Conservation (phyloP, 2,797 vertebrate species). For the Sebastes variabilis region DNA sequence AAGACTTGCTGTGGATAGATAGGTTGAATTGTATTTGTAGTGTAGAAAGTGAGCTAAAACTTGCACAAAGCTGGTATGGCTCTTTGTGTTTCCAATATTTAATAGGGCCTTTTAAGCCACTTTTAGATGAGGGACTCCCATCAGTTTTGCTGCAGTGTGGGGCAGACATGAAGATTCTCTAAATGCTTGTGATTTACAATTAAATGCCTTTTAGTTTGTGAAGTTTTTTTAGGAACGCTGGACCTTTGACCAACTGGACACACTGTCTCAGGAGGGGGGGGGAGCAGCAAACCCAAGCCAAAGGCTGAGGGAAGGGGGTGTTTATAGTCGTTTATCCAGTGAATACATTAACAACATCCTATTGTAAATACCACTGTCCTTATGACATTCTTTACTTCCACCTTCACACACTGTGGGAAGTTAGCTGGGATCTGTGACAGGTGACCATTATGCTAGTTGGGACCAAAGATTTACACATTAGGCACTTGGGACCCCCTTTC, state of each 20-base stretch:
- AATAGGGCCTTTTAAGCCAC: conserved; percentile 55
- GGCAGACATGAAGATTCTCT: conserved; percentile 74
- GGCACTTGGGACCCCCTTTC: conserved; percentile 75
- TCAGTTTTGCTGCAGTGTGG: conserved; percentile 90
- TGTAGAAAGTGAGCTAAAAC: conserved; percentile 46
- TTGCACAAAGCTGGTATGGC: conserved; percentile 48
- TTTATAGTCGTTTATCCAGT: conserved; percentile 12
- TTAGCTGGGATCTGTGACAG: neutral
- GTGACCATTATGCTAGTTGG: neutral
- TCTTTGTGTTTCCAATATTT: neutral
- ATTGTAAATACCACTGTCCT: conserved; percentile 2
- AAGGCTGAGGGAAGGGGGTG: conserved; percentile 69
- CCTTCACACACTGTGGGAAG: neutral
- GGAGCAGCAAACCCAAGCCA: conserved; percentile 84
- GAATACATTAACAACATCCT: conserved; percentile 20
- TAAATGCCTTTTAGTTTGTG: conserved; percentile 90
- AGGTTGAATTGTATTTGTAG: neutral
- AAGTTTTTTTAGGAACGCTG: conserved; percentile 94
- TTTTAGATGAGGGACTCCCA: conserved; percentile 31
- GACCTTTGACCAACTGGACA: conserved; percentile 99
- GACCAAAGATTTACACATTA: conserved; percentile 19
- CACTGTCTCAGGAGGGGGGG: conserved; percentile 92
- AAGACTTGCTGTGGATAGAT: neutral
- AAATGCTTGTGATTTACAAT: conserved; percentile 79
- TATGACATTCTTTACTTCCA: conserved; percentile 5